These are phyloP conservation scores for Anagrus nilaparvatae DNA, from an alignment of 1,140 invertebrate genomes.

Conservation along the genomic window DNA sequence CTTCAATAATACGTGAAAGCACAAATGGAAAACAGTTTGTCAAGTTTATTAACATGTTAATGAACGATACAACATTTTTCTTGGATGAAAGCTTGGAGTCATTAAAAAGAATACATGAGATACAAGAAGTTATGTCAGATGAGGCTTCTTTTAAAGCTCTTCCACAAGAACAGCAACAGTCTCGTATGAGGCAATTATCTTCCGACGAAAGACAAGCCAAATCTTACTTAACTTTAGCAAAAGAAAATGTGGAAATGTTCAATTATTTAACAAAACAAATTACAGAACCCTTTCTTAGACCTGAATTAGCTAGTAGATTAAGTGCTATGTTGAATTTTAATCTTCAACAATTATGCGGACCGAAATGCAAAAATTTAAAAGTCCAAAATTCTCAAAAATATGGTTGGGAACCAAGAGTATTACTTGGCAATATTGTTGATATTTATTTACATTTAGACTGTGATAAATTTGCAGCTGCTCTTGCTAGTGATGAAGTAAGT, in stretches of 20 bases:
- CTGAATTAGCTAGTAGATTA: constrained; percentile 84
- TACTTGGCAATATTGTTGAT: constrained; percentile 85
- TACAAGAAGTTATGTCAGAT: constrained; percentile 79
- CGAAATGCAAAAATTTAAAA: constrained; percentile 95
- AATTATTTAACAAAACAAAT: constrained; percentile 93
- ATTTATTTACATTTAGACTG: constrained; percentile 96
- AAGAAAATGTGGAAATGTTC: constrained; percentile 97
- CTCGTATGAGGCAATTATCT: constrained; percentile 64
- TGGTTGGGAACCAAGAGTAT: constrained; percentile 87
- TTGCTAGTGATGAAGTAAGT: constrained; percentile 78
- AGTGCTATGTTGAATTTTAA: constrained; percentile 98
- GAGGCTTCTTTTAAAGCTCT: constrained; percentile 56
- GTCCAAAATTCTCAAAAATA: constrained; percentile 92
- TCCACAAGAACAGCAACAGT: constrained; percentile 63
- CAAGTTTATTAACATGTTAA: constrained; percentile 97
- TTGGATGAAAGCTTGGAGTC: constrained; percentile 93
- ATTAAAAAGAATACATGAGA: constrained; percentile 90
- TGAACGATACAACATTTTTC: constrained; percentile 98
- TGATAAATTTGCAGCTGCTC: constrained; percentile 76
- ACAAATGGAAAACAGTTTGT: constrained; percentile 87
- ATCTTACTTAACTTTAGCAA: constrained; percentile 88
- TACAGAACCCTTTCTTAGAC: constrained; percentile 83
- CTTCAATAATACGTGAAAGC: constrained; percentile 72
- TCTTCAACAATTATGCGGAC: constrained; percentile 90
- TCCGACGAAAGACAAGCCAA: constrained; percentile 90